Conservation (phyloP, 2,888 invertebrate genomes). For the Drosophila suboccidentalis region DNA sequence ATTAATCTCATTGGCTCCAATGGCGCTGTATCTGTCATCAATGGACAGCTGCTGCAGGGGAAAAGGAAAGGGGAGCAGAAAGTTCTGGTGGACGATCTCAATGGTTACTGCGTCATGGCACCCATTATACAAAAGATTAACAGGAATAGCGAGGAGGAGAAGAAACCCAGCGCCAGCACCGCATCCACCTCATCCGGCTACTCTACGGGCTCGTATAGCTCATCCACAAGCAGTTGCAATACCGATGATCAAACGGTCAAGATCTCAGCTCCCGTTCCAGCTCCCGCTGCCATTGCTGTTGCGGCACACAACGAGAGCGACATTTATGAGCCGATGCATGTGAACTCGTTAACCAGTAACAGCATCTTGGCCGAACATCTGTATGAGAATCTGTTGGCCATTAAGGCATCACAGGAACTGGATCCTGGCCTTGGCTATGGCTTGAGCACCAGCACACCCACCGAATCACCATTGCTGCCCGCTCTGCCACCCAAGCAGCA, state of each 20-base stretch:
- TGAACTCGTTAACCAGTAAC: conserved; percentile 48
- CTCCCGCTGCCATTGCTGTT: neutral
- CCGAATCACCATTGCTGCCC: conserved; percentile 78
- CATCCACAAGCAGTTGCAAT: conserved; percentile 75
- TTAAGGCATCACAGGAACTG: conserved; percentile 82
- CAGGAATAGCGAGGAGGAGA: conserved; percentile 15
- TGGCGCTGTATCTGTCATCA: conserved; percentile 71
- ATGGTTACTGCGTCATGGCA: conserved; percentile 85
- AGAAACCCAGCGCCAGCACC: conserved; percentile 54
- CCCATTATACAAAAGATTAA: conserved; percentile 78
- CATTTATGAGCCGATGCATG: conserved; percentile 83
- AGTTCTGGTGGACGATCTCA: conserved; percentile 82
- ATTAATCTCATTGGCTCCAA: conserved; percentile 84
- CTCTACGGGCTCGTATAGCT: conserved; percentile 76
- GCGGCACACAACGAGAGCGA: conserved; percentile 64
- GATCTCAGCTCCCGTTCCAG: conserved; percentile 2
- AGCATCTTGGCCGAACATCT: conserved; percentile 73
- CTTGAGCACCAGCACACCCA: conserved; percentile 82
- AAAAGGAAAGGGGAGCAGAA: conserved; percentile 64
- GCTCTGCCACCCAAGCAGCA: conserved; percentile 62
- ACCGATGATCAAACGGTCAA: conserved; percentile 51
- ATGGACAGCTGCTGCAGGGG: conserved; percentile 34
- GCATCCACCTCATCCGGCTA: conserved; percentile 81
- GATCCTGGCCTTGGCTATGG: conserved; percentile 49
- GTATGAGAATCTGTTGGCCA: conserved; percentile 82